phyloP scores from a whole-genome alignment of 2,888 invertebrate species.

The Stegana nigrithorax region DNA sequence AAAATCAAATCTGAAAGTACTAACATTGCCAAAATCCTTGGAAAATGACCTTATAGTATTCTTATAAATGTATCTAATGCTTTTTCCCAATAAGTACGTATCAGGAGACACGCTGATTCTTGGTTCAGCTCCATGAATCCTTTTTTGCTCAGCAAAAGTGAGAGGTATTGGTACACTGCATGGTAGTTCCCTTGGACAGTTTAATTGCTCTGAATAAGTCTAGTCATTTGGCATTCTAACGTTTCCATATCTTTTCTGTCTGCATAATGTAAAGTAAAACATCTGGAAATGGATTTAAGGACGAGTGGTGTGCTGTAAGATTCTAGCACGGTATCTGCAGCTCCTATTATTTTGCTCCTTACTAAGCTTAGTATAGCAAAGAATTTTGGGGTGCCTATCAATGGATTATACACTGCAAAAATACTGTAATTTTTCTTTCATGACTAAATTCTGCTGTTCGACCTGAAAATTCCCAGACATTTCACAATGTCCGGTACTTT shows the following conservation, averaged over 20 bases:
- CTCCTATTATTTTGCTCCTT: background rate
- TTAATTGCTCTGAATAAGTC: no score
- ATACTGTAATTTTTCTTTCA: background rate
- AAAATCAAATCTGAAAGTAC: background rate
- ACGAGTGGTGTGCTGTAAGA: background rate
- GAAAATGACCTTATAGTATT: background rate
- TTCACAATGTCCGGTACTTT: no score
- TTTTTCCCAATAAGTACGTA: background rate
- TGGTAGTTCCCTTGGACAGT: background rate
- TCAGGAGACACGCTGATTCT: background rate
- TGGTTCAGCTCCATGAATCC: background rate
- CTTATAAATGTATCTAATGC: background rate
- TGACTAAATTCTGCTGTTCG: background rate
- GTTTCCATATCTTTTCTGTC: no score
- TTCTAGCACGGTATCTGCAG: background rate
- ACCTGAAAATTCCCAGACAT: no score
- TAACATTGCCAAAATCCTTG: background rate
- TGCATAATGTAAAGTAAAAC: background rate
- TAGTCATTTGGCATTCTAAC: no score
- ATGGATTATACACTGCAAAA: background rate
- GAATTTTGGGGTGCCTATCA: background rate
- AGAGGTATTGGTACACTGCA: background rate
- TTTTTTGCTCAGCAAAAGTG: background rate
- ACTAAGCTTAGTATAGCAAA: background rate
- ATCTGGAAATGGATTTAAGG: background rate